A percentile compares a stretch with the other conserved stretches of the same genome.
These are phyloP conservation scores for Anodontia alba DNA, from an alignment of 2,888 invertebrate genomes.

Conservation along the genomic window DNA sequence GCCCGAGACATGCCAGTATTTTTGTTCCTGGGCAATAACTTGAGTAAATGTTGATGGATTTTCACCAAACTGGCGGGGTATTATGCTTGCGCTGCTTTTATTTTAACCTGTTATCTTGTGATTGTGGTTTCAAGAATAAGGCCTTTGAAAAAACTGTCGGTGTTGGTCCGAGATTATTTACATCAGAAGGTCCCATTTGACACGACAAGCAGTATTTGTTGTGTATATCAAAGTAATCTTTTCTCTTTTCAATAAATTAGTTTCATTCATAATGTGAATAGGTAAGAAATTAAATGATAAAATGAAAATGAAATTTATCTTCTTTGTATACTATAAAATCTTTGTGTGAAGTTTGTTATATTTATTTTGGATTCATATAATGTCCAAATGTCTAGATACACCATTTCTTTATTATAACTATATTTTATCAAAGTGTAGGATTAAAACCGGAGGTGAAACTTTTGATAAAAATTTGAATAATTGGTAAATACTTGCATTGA, in stretches of 20 bases:
- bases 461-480: conserved; percentile 57
- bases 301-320: conserved; percentile 18
- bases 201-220: no score
- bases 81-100: no score
- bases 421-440: conserved; percentile 12
- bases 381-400: background rate
- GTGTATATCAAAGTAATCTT: background rate
- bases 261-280: background rate
- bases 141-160: no score
- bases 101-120: no score
- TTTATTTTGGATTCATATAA: conserved; percentile 8
- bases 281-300: background rate
- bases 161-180: no score
- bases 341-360: conserved; percentile 8
- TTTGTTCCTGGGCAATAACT: no score
- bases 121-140: no score
- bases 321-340: background rate
- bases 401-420: conserved; percentile 9
- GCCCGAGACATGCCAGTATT: no score
- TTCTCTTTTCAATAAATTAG: background rate
- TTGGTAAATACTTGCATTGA: conserved; percentile 57
- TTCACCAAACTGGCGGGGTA: no score
- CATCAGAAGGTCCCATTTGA: no score
- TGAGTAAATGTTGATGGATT: no score
- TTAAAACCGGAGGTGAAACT: conserved; percentile 18